Conservation (phyloP, 2,797 vertebrate genomes). For the Notoglanidium macrostoma region DNA sequence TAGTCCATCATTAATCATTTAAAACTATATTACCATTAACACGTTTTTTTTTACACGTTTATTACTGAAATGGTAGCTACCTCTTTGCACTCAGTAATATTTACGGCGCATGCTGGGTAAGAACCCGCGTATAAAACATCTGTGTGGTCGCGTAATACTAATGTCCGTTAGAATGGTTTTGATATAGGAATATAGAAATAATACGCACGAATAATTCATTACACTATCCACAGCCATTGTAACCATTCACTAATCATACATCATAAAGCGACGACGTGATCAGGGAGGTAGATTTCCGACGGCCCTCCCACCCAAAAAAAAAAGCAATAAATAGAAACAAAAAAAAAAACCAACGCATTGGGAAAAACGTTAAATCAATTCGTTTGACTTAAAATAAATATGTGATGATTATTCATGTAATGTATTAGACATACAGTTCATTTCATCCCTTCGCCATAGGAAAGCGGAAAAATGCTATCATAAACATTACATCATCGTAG, state of each 20-base stretch:
- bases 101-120: conserved; percentile 9
- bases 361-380: conserved; percentile 25
- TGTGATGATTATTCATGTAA: conserved; percentile 42
- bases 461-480: conserved; percentile 33
- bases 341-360: neutral
- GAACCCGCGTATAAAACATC: neutral
- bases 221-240: conserved; percentile 16
- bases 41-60: neutral
- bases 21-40: neutral
- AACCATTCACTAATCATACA: conserved; percentile 32
- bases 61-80: neutral
- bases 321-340: neutral
- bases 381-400: conserved; percentile 23
- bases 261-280: conserved; percentile 23
- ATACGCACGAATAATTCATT: conserved; percentile 4
- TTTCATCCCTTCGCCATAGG: conserved; percentile 22
- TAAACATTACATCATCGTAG: neutral
- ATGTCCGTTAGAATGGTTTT: neutral
- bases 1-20: conserved; percentile 14
- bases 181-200: neutral
- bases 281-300: conserved; percentile 62
- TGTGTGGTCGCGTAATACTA: neutral
- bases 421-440: conserved; percentile 20
- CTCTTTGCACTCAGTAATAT: neutral
- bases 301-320: conserved; percentile 37